Conservation (phyloP, 1,140 invertebrate genomes). For the Helicoverpa armigera region DNA sequence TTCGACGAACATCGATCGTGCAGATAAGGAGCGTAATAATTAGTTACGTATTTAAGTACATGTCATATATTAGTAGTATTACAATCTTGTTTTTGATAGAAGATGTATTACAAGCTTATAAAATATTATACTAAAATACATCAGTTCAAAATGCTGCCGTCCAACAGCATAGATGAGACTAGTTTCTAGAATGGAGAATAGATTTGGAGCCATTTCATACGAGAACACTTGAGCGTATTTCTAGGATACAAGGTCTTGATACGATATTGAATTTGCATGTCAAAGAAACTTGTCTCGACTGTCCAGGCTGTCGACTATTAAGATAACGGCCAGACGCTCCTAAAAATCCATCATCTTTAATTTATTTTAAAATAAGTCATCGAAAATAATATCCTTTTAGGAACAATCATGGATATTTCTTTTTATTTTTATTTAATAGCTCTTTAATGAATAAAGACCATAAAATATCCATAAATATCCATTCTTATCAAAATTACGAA, state of each 20-base stretch:
- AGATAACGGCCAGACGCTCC: too few species aligned
- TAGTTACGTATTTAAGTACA: slow-evolving; percentile 58
- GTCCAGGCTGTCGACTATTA: too few species aligned
- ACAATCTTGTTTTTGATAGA: slow-evolving; percentile 49
- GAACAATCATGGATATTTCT: background rate
- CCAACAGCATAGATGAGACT: too few species aligned
- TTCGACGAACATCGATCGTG: slow-evolving; percentile 62
- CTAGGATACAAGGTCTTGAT: background rate
- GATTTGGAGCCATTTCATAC: too few species aligned
- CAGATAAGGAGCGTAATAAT: slow-evolving; percentile 60
- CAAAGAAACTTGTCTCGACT: too few species aligned
- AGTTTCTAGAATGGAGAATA: too few species aligned
- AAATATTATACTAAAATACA: background rate
- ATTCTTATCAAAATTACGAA: slow-evolving; percentile 26
- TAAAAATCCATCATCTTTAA: too few species aligned
- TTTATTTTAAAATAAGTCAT: too few species aligned
- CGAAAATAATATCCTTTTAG: background rate
- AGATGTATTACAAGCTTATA: slow-evolving; percentile 22
- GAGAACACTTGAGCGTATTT: too few species aligned
- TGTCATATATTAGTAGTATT: slow-evolving; percentile 55
- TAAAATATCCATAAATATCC: slow-evolving; percentile 8
- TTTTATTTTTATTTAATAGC: background rate
- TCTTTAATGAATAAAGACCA: background rate
- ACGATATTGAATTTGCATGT: background rate
- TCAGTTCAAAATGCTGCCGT: too few species aligned